Evolutionary conservation across 30 jellyfish, hydroid and myxozoan genomes (phyloP).

Genomic region (Aurelia coerulea): DNA sequence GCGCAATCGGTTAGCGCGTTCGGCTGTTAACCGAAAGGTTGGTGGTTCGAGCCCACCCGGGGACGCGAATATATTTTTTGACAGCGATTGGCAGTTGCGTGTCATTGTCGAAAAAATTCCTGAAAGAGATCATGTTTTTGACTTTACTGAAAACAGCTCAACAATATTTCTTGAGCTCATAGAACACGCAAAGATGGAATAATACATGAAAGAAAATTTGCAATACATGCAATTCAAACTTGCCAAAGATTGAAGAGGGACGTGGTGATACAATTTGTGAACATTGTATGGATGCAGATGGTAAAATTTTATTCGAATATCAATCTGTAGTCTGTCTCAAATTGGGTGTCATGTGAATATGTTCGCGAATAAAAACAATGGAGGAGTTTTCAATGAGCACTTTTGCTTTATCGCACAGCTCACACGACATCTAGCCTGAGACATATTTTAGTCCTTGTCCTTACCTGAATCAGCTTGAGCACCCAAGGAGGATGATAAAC

Average conservation of each 20-base stretch:
- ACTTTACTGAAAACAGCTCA: too few relatives aligned
- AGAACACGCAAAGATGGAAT: conserved; percentile 91
- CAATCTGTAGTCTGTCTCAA: too few relatives aligned
- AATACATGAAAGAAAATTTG: conserved; percentile 22
- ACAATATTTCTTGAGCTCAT: conserved; percentile 69
- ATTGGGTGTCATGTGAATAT: too few relatives aligned
- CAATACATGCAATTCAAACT: conserved; percentile 33
- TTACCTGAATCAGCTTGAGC: conserved; percentile 91
- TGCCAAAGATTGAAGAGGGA: conserved; percentile 74
- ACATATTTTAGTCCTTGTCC: not conserved
- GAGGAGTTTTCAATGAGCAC: too few relatives aligned
- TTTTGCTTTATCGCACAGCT: too few relatives aligned
- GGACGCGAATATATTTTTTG: conserved; percentile 15
- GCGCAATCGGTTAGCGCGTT: conserved; percentile 74
- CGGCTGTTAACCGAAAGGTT: conserved; percentile 68
- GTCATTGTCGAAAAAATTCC: too few relatives aligned
- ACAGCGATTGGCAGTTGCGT: too few relatives aligned
- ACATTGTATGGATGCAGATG: conserved; percentile 36
- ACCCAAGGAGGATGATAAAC: conserved; percentile 97
- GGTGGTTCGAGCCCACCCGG: conserved; percentile 76
- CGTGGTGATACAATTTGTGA: conserved; percentile 75
- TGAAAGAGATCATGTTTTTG: too few relatives aligned
- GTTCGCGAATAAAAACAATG: too few relatives aligned
- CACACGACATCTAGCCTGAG: too few relatives aligned
- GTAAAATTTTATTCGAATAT: not conserved